Evolutionary conservation across 2,113 vertebrate genomes (phyloP), one percentile per base, ranked within the genome.

Genomic region (Forbesichthys papilliferus): DNA sequence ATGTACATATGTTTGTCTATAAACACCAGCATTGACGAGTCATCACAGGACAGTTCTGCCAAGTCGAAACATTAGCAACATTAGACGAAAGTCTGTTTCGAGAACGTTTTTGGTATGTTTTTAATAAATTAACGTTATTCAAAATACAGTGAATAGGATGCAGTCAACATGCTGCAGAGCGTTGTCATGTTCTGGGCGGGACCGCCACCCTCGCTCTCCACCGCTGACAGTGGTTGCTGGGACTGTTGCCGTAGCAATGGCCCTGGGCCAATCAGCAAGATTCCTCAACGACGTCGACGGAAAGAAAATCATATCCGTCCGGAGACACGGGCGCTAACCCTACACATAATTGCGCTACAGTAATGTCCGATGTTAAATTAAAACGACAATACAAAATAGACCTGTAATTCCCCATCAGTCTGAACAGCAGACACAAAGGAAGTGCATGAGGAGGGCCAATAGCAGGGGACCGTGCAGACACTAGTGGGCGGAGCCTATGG

Each of bases 81-180:
- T 27, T 8, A 42, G 7, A 48, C 16, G 20, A 3, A 59, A 82
- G 77, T 54, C 27, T 62, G 1, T 51, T 79, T 86, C 75, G 74
- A 71, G 76, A 88, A 87, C 73, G 73, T 89, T 91, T 74, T 86
- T 92, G 90, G 88, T 91, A 92, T 90, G 87, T 82, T 94, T 94
- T 98, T 96, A 98, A 98, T 98, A 98, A 98, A 97, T 98, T 98
- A 98, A 96, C 90, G 91, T 96, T 90, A 97, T 96, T 96, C 93
- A 96, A 96, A 98, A 96, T 96, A 97, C 96, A 98, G 95, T 98
- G 91, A 96, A 96, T 95, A 96, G 92, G 88, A 96, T 96, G 95
- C 94, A 98, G 94, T 95, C 93, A 95, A 95, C 96, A 96, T 97
- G 96, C 95, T 95, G 33, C 10, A 93, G 91, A 95, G 93, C 90